A percentile compares a stretch with the other conserved stretches of the same genome.
Evolutionary conservation across 2,888 invertebrate species (phyloP).

Genomic region (Epiblema foenella): DNA sequence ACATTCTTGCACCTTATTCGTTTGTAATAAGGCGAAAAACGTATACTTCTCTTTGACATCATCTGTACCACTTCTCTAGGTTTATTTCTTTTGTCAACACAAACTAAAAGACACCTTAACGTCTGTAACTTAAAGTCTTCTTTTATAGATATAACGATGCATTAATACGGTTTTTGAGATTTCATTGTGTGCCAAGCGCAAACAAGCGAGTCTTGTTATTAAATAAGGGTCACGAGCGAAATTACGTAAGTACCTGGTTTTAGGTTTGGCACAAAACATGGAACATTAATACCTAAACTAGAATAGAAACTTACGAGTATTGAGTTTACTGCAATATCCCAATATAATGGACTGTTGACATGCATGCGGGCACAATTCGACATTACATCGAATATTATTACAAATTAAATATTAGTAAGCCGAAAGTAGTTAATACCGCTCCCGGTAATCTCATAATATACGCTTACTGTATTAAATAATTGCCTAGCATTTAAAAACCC

Average conservation of each 20-base stretch:
- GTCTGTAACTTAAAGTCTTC: background rate
- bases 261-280: background rate
- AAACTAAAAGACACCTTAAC: slow-evolving; percentile 17
- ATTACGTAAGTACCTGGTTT: slow-evolving; percentile 14
- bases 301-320: background rate
- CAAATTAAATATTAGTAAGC: too few relatives aligned
- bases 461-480: too few relatives aligned
- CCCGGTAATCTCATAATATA: too few relatives aligned
- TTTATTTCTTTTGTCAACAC: slow-evolving; percentile 15
- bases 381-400: background rate
- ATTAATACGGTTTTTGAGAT: slow-evolving; percentile 8
- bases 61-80: slow-evolving; percentile 8
- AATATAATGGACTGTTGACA: background rate
- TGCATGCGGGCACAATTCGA: background rate
- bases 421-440: too few relatives aligned
- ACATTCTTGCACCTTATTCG: too few relatives aligned
- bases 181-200: slow-evolving; percentile 26
- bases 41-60: too few relatives aligned
- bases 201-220: slow-evolving; percentile 25
- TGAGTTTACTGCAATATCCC: background rate
- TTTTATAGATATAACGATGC: background rate
- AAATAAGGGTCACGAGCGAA: slow-evolving; percentile 21
- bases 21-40: too few relatives aligned
- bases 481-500: too few relatives aligned
- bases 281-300: background rate